Evolutionary conservation across 2,797 vertebrate species (phyloP), one percentile per base, ranked within the genome.

Genomic region (Smutsia gigantea): DNA sequence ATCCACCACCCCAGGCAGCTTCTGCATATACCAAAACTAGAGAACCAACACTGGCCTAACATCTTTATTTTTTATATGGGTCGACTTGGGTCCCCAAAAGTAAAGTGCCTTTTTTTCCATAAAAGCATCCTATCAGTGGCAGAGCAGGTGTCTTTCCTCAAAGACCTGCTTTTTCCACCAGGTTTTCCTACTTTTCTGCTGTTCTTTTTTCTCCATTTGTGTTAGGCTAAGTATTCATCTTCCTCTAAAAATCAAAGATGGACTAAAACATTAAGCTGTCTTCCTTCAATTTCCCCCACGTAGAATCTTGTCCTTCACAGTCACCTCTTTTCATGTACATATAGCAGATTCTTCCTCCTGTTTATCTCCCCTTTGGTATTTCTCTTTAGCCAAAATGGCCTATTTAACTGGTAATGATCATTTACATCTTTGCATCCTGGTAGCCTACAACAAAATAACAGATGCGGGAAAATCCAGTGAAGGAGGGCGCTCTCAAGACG

Each of bases 381-480:
- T 71, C 49, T 66, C 77, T 85, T 81, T 89, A 71, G 3, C 39
- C 61, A 72, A 93, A 95, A 90, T 3, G 37, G 64, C 87, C 85
- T 92, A 59, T 88, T 95, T 94, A 85, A 82, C 90, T 55, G 90
- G 39, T 71, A 90, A 90, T 64, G 39, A 93, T 96, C 25, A 37
- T 42, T 85, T 57, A 19, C 11, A 12, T 92, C 29, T 89, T 71
- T 57, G 82, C 37, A 59, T 59, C 82, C 68, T 94, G 90, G 64
- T 46, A 75, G 39, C 34, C 34, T 72, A 68, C 2, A 64, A 39
- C n/a, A 66, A 93, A 94, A 95, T 71, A 88, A 88, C 72, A 93
- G 82, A 95, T 75, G 63, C 25, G 83, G 23, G 87, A 34, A 85
- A 85, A 68, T 66, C 51, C 77, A 97, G 78, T 27, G 34, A 75